Evolutionary conservation across 2,888 invertebrate genomes (phyloP), one percentile per base, ranked within the genome.

Genomic region (Lomographa bimaculata): DNA sequence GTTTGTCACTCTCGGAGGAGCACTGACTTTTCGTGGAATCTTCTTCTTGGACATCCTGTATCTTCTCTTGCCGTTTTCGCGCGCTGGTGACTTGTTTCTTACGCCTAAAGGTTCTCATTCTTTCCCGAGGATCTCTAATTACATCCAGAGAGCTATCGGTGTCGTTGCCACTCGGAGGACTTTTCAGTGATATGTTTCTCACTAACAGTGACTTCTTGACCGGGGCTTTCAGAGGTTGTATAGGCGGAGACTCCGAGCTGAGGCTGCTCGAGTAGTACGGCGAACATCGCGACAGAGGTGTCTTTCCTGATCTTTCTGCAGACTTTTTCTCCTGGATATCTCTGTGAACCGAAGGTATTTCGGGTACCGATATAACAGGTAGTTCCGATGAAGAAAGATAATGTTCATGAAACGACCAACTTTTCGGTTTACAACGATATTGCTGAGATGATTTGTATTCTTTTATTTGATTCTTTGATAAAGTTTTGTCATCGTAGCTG

Each of bases 261-360:
- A 94, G 78, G 60, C 94, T 94, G 61, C 94, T 94, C 12, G 94
- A 94, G 71, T 94, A 94, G 66, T 94, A 94, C 0, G 94, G 94
- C 1, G 94, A 94, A 63, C 94, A 94, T 65, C 93, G 93, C 0
- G 92, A 90, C 14, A 94, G 72, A 51, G 91, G 90, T 7, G 89
- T 89, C 62, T 91, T 91, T 20, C 81, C 90, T 37, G 91, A 90
- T 37, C 86, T 66, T 28, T 89, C 89, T 5, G 53, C 62, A 1
- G 72, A 71, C 47, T 74, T 90, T 63, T 62, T 90, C 67, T 75
- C 90, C 64, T 68, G 85, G 57, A 73, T 74, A 71, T 81, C 91
- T 72, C 79, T 77, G 50, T 84, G 81, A 20, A 66, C 90, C 56
- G 66, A 82, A 55, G 79, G 86, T 71, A 86, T 60, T 63, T 90